phyloP scores from a whole-genome alignment of 2,113 vertebrate genomes.

The Cichladusa arquata region DNA sequence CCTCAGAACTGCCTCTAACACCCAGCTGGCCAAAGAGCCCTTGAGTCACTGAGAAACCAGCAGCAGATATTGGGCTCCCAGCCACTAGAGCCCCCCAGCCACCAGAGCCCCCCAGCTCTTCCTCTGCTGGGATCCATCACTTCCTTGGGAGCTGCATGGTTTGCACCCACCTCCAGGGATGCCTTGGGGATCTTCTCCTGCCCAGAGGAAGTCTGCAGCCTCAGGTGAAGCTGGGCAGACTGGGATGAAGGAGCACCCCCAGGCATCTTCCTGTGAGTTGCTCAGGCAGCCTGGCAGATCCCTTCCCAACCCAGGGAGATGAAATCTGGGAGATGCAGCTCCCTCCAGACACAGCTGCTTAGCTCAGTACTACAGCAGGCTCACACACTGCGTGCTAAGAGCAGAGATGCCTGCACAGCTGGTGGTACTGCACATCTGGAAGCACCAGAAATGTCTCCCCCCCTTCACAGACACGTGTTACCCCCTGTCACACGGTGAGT shows the following conservation, averaged over 20 bases:
- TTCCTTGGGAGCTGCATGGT: neutral
- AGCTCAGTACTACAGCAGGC: neutral
- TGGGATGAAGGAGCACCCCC: rapidly evolving
- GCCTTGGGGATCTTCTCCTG: neutral
- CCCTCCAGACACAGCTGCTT: neutral
- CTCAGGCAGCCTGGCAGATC: neutral
- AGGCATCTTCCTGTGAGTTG: neutral
- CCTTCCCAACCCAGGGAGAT: neutral
- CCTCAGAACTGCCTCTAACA: neutral
- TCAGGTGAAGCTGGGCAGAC: neutral
- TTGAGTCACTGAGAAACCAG: neutral
- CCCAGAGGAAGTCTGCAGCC: neutral
- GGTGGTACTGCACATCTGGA: neutral
- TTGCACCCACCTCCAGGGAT: neutral
- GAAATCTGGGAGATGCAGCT: neutral
- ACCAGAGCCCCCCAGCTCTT: neutral
- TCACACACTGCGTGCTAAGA: neutral
- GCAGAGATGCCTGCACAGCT: neutral
- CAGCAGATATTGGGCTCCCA: neutral
- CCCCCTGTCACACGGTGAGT: neutral
- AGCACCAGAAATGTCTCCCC: neutral
- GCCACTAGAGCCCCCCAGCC: neutral
- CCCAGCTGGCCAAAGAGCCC: neutral
- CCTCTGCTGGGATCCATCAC: rapidly evolving
- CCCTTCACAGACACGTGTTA: neutral